These are phyloP conservation scores for Luscinia megarhynchos DNA, from an alignment of 2,797 vertebrate genomes.

Conservation along the genomic window DNA sequence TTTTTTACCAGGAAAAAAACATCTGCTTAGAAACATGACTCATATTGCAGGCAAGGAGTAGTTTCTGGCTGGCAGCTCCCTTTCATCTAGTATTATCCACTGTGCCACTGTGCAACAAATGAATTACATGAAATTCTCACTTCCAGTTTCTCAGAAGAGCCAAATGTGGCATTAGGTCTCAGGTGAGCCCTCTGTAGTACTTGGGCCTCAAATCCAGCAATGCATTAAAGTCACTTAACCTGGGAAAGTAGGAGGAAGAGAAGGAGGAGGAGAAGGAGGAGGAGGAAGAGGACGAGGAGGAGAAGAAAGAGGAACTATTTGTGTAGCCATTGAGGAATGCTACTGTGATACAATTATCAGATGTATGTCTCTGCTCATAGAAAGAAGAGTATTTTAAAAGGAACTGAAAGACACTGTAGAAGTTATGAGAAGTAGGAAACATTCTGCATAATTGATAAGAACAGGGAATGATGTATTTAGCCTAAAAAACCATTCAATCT, in stretches of 20 bases:
- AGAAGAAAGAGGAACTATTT: background rate
- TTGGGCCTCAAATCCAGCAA: background rate
- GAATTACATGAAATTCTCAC: background rate
- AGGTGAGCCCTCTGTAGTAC: background rate
- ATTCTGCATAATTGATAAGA: background rate
- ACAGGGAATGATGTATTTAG: background rate
- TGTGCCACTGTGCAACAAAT: background rate
- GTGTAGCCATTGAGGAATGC: background rate
- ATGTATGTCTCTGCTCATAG: background rate
- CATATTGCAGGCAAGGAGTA: background rate
- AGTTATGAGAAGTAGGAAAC: background rate
- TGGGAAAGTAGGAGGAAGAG: background rate
- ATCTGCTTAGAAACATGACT: background rate
- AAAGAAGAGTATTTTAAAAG: background rate
- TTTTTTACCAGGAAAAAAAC: background rate
- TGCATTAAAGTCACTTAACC: background rate
- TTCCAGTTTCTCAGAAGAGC: background rate
- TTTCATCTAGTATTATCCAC: background rate
- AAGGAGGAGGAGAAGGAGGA: background rate
- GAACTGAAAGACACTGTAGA: background rate
- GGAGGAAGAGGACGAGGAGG: background rate
- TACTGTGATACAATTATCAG: background rate
- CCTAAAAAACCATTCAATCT: background rate
- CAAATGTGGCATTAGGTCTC: background rate
- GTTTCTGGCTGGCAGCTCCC: background rate